Evolutionary conservation across 2,888 invertebrate genomes (phyloP).

Genomic region (Nudaria mundana): DNA sequence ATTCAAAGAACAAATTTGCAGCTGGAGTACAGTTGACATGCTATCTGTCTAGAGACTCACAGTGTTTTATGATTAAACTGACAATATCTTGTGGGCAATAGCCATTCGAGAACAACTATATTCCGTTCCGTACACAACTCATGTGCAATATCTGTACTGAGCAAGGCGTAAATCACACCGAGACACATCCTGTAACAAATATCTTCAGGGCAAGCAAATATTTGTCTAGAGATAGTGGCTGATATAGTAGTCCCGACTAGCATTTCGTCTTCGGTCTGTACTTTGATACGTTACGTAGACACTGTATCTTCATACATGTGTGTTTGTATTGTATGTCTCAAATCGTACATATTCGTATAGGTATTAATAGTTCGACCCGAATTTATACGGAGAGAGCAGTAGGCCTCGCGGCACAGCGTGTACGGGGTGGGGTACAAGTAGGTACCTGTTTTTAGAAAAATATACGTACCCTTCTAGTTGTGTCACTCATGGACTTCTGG

Average conservation of each 20-base stretch:
- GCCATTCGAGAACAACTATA: neutral
- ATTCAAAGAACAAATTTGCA: too few species aligned
- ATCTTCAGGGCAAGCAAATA: conserved; percentile 4
- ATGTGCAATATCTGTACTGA: conserved; percentile 1
- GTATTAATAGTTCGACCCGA: too few species aligned
- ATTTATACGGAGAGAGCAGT: too few species aligned
- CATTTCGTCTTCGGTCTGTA: neutral
- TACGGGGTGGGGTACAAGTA: too few species aligned
- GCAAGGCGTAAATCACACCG: conserved; percentile 4
- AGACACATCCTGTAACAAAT: conserved; percentile 2
- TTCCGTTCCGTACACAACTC: conserved; percentile 2
- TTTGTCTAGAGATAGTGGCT: conserved; percentile 4
- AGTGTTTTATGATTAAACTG: neutral
- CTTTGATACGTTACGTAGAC: neutral
- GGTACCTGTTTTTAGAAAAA: too few species aligned
- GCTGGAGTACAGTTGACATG: too few species aligned
- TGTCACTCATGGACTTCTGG: too few species aligned
- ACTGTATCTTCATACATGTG: neutral
- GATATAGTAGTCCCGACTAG: conserved; percentile 1
- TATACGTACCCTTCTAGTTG: too few species aligned
- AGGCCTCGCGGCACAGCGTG: too few species aligned
- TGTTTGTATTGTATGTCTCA: too few species aligned
- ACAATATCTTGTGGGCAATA: neutral
- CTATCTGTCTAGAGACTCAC: too few species aligned
- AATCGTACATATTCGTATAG: too few species aligned